Base-by-base conservation (phyloP, 2,888 invertebrate species). In the Polietes domitor region DNA sequence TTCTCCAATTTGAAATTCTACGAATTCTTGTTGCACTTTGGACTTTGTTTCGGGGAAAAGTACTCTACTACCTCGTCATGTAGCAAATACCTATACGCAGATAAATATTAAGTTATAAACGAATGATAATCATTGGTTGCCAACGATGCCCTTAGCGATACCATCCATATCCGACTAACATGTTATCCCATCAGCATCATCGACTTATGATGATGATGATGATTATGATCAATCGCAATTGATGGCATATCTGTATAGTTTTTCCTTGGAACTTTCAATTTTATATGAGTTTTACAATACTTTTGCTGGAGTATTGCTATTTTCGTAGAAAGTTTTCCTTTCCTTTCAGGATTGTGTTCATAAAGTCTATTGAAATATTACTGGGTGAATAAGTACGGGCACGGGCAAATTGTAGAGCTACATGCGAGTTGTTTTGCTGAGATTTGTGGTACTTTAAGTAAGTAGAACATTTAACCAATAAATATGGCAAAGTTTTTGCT, bases 341-440 rank as follows among this genome's bases (percentile, higher is more conserved):
- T 41, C 37, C 19, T 68, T 68, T 43, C n/a, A n/a, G n/a, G n/a
- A n/a, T n/a, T n/a, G n/a, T 43, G 68, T 68, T 68, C 68, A 68
- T 68, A 43, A 68, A 68, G 24, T 68, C 68, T 41, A 68, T 68
- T 24, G 68, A 41, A 68, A 43, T 68, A 43, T 68, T 68, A 24
- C 21, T 41, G 21, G 65, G 26, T 26, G 6, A 26, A 58, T 24
- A 68, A 61, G 28, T 15, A 26, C 6, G 15, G 0, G 28, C 28
- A n/a, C n/a, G n/a, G n/a, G n/a, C n/a, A 68, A 41, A 68, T 41
- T 43, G 24, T 21, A 15, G 68, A n/a, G 6, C 4, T 41, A 24
- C 37, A 41, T 6, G 43, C 21, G 68, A 43, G 68, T 68, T 68
- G 43, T 19, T 68, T 68, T 37, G 37, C 43, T 43, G 65, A 19